A percentile compares a stretch with the other conserved stretches of the same genome.
phyloP scores from a whole-genome alignment of 2,888 invertebrate genomes.

The Cerastis leucographa region DNA sequence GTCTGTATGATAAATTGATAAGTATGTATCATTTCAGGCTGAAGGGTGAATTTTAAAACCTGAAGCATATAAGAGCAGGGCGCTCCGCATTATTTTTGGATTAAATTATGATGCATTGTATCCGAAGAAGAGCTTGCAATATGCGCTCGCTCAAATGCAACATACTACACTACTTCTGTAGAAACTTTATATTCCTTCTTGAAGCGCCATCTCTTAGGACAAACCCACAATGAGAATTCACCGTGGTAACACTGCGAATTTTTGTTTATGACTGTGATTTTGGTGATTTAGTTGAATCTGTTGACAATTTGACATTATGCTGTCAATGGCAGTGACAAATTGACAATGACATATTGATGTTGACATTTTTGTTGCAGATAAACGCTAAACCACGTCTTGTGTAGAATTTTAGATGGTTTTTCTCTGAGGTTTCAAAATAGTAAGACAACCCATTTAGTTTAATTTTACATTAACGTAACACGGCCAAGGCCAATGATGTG shows the following conservation, averaged over 20 bases:
- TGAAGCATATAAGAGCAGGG: too few relatives aligned
- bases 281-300: background rate
- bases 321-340: background rate
- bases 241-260: slow-evolving; percentile 2
- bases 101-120: background rate
- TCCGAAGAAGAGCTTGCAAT: background rate
- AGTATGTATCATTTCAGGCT: too few relatives aligned
- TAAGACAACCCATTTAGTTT: slow-evolving; percentile 64
- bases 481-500: slow-evolving; percentile 63
- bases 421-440: background rate
- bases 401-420: slow-evolving; percentile 1
- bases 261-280: background rate
- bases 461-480: background rate
- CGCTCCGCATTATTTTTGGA: background rate
- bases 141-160: background rate
- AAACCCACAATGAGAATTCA: background rate
- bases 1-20: too few relatives aligned
- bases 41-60: too few relatives aligned
- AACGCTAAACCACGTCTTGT: background rate
- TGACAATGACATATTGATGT: background rate
- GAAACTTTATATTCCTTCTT: background rate
- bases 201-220: slow-evolving; percentile 7
- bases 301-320: background rate
- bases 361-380: slow-evolving; percentile 8
- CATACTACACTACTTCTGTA: background rate